Evolutionary conservation across 2,888 invertebrate genomes (phyloP), one percentile per base, ranked within the genome.

Genomic region (Mimas tiliae): DNA sequence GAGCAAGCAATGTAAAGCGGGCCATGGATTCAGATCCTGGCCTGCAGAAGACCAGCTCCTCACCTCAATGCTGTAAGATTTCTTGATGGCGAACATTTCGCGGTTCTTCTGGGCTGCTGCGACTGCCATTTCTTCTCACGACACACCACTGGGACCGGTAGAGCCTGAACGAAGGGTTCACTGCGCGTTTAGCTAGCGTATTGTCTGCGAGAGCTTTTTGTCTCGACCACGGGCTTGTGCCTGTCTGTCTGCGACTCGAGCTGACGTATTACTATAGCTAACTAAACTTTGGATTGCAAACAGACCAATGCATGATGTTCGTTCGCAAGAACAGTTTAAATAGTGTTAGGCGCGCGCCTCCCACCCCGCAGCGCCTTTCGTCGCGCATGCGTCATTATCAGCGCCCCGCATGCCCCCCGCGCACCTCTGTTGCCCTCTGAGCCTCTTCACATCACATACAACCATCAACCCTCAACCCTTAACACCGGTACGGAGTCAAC

Each of bases 51-150:
- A 73, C 76, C 74, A 76, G 75, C 74, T 84, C 94, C 97, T 96
- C 94, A 98, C 98, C 97, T 98, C 98, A 91, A 98, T 98, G 95
- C 98, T 98, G 96, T 98, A 98, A 76, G 98, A 98, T 91, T 98
- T 98, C 95, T 98, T 98, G 95, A 98, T 98, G 90, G 98, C 98
- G 95, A 98, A 98, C 96, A 98, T 97, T 94, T 98, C 98, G 90
- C 98, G 96, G 94, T 97, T 98, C 94, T 98, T 98, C 94, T 98
- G 97, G 75, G 97, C 97, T 89, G 97, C 97, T 88, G 97, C 97
- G 85, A 97, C 97, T 93, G 97, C 97, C 96, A 97, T 97, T 95
- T 84, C 92, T 94, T 87, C 82, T 82, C 78, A 81, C 76, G 79
- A 86, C 90, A 92, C 91, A 85, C 86, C 89, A 90, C 89, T 87